A percentile compares a stretch with the other conserved stretches of the same genome.
Evolutionary conservation across 2,888 invertebrate species (phyloP).

Genomic region (Stomorhina lunata): DNA sequence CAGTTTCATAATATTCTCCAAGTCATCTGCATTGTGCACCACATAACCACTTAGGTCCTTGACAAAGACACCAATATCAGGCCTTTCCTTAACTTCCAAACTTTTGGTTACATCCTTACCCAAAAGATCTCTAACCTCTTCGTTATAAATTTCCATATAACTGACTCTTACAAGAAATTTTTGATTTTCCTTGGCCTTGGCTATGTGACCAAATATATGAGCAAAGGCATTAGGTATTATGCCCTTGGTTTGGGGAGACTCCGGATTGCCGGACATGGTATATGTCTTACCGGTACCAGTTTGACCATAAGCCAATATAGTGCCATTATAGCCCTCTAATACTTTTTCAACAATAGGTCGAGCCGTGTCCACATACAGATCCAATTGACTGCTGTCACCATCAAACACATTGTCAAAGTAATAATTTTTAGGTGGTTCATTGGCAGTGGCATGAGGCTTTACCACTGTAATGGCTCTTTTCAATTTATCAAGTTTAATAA

Average conservation of each 20-base stretch:
- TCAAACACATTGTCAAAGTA: constrained; percentile 98
- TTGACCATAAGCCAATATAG: constrained; percentile 93
- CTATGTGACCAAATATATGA: constrained; percentile 98
- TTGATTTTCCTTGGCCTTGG: constrained; percentile 93
- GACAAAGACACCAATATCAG: constrained; percentile 97
- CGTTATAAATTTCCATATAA: constrained; percentile 99
- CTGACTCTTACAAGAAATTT: constrained; percentile 99
- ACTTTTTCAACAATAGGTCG: constrained; percentile 98
- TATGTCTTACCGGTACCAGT: constrained; percentile 99
- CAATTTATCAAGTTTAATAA: constrained; percentile 88
- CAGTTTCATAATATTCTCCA: constrained; percentile 95
- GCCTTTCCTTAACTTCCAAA: constrained; percentile 95
- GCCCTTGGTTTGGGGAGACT: constrained; percentile 93
- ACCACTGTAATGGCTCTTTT: constrained; percentile 89
- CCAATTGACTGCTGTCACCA: constrained; percentile 88
- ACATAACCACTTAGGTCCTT: constrained; percentile 98
- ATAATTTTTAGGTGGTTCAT: constrained; percentile 92
- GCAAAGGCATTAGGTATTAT: constrained; percentile 99
- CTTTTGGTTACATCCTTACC: constrained; percentile 92
- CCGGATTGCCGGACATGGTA: constrained; percentile 97
- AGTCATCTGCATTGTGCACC: constrained; percentile 97
- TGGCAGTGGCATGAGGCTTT: constrained; percentile 85
- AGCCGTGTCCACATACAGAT: constrained; percentile 97
- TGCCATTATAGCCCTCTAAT: constrained; percentile 97
- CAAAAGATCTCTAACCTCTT: constrained; percentile 97